These are phyloP conservation scores for Smittia sp. DNA, from an alignment of 2,888 invertebrate genomes.

Conservation along the genomic window DNA sequence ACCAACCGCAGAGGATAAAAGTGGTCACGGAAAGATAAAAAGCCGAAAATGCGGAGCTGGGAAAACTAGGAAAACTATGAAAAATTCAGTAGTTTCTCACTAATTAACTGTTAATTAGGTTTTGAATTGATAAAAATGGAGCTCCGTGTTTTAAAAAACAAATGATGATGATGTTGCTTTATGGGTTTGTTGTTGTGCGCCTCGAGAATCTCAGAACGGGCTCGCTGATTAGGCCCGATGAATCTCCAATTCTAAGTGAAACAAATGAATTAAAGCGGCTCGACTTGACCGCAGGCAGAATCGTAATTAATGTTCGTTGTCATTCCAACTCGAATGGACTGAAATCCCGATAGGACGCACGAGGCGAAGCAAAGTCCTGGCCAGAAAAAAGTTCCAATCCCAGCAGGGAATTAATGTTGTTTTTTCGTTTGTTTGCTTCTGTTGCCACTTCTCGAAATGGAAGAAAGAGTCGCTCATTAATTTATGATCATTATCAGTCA, in stretches of 20 bases:
- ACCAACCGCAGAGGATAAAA: constrained; percentile 16
- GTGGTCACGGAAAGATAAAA: constrained; percentile 32
- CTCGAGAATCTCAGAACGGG: no score
- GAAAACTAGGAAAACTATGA: background rate
- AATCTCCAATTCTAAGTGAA: no score
- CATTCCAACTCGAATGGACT: background rate
- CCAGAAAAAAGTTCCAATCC: background rate
- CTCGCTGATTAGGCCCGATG: no score
- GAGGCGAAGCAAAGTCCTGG: background rate
- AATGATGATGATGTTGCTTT: background rate
- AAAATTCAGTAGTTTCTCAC: constrained; percentile 28
- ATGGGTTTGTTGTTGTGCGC: background rate
- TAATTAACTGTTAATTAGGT: constrained; percentile 37
- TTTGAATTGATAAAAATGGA: constrained; percentile 38
- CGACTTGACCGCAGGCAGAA: background rate
- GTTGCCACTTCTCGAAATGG: background rate
- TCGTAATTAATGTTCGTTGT: constrained; percentile 23
- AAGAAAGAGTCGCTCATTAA: constrained; percentile 15
- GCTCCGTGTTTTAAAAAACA: background rate
- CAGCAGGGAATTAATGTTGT: background rate
- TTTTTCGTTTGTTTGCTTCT: background rate
- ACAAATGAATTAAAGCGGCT: background rate
- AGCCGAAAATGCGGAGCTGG: background rate
- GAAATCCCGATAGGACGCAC: background rate
- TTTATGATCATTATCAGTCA: constrained; percentile 40